Conservation (phyloP, 2,888 invertebrate species). For the Chaetogeoica ovagalla region DNA sequence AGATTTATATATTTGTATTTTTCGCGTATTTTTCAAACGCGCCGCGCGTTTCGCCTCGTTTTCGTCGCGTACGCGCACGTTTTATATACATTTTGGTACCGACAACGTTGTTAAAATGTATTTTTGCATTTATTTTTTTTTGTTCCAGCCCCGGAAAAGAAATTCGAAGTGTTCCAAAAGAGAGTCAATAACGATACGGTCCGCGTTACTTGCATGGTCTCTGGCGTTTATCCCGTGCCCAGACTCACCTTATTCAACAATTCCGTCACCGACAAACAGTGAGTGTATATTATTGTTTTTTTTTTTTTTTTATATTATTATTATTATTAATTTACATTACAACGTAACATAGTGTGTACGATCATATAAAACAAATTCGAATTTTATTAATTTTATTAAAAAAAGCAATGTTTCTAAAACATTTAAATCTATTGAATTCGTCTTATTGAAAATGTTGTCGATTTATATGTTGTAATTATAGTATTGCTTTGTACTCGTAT, state of each 20-base stretch:
- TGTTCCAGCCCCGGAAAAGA: conserved; percentile 55
- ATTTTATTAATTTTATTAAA: no score
- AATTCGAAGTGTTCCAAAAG: conserved; percentile 54
- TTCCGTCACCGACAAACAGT: conserved; percentile 52
- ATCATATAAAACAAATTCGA: no score
- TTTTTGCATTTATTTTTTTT: neutral
- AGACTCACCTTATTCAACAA: conserved; percentile 55
- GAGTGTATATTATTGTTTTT: neutral
- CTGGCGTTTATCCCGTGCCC: conserved; percentile 67
- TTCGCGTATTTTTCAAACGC: neutral
- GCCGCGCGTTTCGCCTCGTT: neutral
- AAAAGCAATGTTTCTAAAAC: no score
- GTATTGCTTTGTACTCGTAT: no score
- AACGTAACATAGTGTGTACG: no score
- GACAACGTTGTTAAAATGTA: neutral
- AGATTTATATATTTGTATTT: conserved; percentile 12
- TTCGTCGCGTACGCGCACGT: no score
- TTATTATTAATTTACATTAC: no score
- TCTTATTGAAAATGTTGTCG: no score
- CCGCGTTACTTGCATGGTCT: conserved; percentile 65
- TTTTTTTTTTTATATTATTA: no score
- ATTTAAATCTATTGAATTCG: no score
- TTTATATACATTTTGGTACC: neutral
- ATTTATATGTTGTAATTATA: no score
- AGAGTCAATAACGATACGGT: conserved; percentile 58